A percentile compares a stretch with the other conserved stretches of the same genome.
Conservation (phyloP, 2,113 vertebrate species). For the Muntiacus muntjak region DNA sequence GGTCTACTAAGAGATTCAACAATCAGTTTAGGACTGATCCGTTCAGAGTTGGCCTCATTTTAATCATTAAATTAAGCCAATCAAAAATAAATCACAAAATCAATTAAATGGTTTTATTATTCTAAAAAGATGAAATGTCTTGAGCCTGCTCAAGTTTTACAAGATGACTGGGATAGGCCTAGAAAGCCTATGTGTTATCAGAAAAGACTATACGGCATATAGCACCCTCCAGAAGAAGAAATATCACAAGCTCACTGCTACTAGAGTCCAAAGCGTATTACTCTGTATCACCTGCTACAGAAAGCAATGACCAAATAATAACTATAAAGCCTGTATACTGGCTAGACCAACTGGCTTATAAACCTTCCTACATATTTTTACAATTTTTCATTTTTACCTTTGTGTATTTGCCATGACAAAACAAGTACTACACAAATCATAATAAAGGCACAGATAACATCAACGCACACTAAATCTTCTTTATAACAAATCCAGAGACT, state of each 20-base stretch:
- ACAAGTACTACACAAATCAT: not conserved
- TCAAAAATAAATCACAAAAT: not conserved
- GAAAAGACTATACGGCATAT: not conserved
- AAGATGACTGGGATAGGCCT: not conserved
- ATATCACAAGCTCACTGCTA: not conserved
- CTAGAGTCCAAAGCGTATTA: not conserved
- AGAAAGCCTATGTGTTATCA: not conserved
- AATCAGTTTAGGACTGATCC: not conserved
- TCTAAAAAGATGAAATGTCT: not conserved
- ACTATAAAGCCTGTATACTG: not conserved
- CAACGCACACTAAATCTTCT: not conserved
- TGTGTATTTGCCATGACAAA: not conserved
- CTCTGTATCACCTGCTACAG: not conserved
- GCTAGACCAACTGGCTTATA: not conserved
- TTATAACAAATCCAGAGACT: not conserved
- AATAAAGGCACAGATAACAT: not conserved
- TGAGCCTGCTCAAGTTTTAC: not conserved
- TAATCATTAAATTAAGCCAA: not conserved
- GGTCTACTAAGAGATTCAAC: not conserved
- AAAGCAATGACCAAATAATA: not conserved
- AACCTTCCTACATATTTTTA: not conserved
- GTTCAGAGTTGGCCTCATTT: not conserved
- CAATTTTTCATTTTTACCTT: not conserved
- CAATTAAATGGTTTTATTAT: not conserved
- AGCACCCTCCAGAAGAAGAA: not conserved